Percentiles rank a stretch among this genome's conserved stretches.
Conservation (phyloP, 2,888 invertebrate genomes). For the Zaprionus bogoriensis region DNA sequence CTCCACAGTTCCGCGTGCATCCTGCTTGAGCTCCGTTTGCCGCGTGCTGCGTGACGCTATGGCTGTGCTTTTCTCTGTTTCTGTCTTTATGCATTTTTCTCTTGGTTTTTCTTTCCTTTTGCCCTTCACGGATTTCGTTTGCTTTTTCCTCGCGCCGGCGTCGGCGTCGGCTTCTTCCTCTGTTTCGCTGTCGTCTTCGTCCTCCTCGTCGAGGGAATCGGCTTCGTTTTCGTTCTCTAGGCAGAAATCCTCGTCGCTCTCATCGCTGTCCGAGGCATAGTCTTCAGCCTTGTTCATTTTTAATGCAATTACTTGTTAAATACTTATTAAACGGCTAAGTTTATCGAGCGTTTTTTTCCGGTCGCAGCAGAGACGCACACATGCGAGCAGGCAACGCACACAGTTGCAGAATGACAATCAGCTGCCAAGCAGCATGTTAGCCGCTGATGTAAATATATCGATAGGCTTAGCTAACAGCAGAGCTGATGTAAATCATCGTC, state of each 20-base stretch:
- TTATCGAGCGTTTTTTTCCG: constrained; percentile 14
- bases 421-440: constrained; percentile 22
- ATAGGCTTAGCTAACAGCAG: background rate
- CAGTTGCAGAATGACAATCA: constrained; percentile 5
- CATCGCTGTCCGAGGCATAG: constrained; percentile 87
- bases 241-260: constrained; percentile 91
- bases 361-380: constrained; percentile 14
- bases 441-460: background rate
- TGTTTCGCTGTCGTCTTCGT: constrained; percentile 70
- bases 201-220: constrained; percentile 42
- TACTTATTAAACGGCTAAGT: background rate
- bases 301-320: background rate
- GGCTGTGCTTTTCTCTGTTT: background rate
- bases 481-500: background rate
- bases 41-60: constrained; percentile 55
- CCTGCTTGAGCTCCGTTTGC: constrained; percentile 40
- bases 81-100: constrained; percentile 2
- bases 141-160: background rate
- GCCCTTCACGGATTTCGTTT: constrained; percentile 21
- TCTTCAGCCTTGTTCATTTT: constrained; percentile 83
- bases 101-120: constrained; percentile 29
- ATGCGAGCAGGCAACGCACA: background rate
- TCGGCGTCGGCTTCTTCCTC: constrained; percentile 18
- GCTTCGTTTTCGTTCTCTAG: constrained; percentile 85
- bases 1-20: constrained; percentile 57